Evolutionary conservation across 2,888 invertebrate species (phyloP), one percentile per base, ranked within the genome.

Genomic region (Eilema sororculum): DNA sequence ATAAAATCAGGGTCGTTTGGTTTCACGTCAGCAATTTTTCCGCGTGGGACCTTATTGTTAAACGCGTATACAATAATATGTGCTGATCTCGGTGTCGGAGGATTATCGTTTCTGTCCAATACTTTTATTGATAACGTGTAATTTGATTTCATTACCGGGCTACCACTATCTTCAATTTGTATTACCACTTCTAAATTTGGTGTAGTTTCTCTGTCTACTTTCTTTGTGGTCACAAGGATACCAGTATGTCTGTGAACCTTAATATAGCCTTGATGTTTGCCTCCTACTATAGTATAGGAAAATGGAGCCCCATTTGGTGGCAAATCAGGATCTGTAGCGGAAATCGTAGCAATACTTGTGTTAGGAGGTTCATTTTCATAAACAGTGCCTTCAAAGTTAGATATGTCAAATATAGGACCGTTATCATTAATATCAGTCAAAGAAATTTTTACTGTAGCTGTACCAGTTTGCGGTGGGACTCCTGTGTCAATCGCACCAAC

Each of bases 221-320:
- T 97, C 84, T 96, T 96, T 0, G 97, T 97, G 0, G 98, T 98
- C 82, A 96, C 96, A 28, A 99, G 96, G 9, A 98, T 91, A 0
- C 99, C 99, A 0, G 97, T 97, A 80, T 97, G 97, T 80, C 96
- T 97, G 78, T 98, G 97, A 56, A 99, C 95, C 74, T 96, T 97
- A 0, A 99, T 97, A 78, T 96, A 96, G 70, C 97, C 97, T 86
- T 96, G 97, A 84, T 98, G 97, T 85, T 96, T 97, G 16, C 98
- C 98, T 24, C 98, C 98, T 30, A 98, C 94, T 30, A 98, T 90
- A 75, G 95, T 95, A 86, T 98, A 99, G 0, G 97, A 97, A 86
- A 98, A 99, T 20, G 99, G 99, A 4, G 98, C 98, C 10, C 98
- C 98, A 87, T 99, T 99, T 4, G 98, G 98, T 25, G 98, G 98